These are phyloP conservation scores for Hassar affinis DNA, from an alignment of 2,113 vertebrate genomes.

Conservation along the genomic window DNA sequence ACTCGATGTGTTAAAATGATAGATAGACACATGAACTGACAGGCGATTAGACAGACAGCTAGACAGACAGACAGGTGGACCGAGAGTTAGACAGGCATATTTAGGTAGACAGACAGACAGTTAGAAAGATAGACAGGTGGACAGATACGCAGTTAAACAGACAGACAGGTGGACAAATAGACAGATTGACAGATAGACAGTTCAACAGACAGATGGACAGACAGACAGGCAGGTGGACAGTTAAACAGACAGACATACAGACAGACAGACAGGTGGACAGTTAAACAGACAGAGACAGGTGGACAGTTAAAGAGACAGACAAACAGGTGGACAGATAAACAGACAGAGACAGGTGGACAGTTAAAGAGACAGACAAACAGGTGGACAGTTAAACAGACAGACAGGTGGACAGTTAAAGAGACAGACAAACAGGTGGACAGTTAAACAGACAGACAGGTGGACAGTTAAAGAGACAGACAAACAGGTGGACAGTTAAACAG, in stretches of 20 bases:
- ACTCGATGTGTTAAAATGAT: background rate
- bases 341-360: background rate
- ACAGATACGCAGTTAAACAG: too few relatives aligned
- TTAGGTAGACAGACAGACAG: too few relatives aligned
- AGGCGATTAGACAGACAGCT: too few relatives aligned
- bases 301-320: background rate
- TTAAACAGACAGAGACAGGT: background rate
- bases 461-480: background rate
- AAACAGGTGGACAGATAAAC: background rate
- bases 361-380: background rate
- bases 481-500: background rate
- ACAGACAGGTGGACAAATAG: too few relatives aligned
- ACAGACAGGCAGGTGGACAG: background rate
- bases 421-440: background rate
- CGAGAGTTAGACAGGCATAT: too few relatives aligned
- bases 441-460: background rate
- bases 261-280: background rate
- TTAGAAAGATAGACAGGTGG: too few relatives aligned
- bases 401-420: background rate
- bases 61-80: too few relatives aligned
- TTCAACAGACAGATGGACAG: too few relatives aligned
- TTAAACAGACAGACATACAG: background rate
- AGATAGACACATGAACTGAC: background rate
- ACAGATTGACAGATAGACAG: too few relatives aligned
- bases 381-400: background rate